Evolutionary conservation across 2,113 vertebrate genomes (phyloP).

Genomic region (Tylochromis polylepis): DNA sequence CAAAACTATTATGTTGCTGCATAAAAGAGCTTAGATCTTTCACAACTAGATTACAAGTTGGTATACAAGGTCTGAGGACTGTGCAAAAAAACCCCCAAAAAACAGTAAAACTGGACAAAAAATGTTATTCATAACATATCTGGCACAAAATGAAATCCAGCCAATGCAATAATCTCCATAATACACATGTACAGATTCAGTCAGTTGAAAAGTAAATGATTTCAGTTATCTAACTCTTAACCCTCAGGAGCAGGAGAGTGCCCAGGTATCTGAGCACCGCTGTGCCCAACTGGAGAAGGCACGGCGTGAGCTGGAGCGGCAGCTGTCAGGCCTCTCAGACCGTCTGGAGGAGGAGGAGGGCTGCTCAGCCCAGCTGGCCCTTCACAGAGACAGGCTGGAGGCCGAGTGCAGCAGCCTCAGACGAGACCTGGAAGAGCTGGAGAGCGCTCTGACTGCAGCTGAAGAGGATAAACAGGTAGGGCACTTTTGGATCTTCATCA

Average conservation of each 20-base stretch:
- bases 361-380: slow-evolving; percentile 54
- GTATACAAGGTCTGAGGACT: background rate
- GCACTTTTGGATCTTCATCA: background rate
- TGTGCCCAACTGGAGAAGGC: slow-evolving; percentile 67
- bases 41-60: background rate
- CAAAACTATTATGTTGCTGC: background rate
- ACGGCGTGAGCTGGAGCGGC: slow-evolving; percentile 63
- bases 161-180: background rate
- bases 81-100: background rate
- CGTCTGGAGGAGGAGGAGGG: slow-evolving; percentile 72
- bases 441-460: slow-evolving; percentile 52
- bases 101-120: background rate
- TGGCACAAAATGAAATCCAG: background rate
- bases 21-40: background rate
- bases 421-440: slow-evolving; percentile 70
- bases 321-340: slow-evolving; percentile 62
- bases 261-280: slow-evolving; percentile 64
- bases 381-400: slow-evolving; percentile 66
- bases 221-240: background rate
- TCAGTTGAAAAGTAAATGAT: background rate
- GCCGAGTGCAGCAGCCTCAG: slow-evolving; percentile 66
- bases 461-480: slow-evolving; percentile 72
- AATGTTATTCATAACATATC: rapidly evolving
- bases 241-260: slow-evolving; percentile 67
- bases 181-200: background rate